Conservation (phyloP, 2,797 vertebrate species). For the Neopelma chrysocephalum region DNA sequence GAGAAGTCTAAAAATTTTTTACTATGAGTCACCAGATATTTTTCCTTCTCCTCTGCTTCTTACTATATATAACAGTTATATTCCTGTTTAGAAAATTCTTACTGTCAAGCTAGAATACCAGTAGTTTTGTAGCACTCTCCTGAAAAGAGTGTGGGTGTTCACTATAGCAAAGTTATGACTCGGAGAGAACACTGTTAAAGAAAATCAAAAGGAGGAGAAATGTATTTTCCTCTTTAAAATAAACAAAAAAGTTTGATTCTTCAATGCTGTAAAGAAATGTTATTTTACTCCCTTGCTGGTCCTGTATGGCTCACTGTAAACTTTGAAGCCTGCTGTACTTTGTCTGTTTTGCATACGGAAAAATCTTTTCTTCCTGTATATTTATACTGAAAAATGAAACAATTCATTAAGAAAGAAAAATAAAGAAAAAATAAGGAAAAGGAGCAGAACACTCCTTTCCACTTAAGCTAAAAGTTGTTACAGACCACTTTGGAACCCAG, state of each 20-base stretch:
- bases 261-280: neutral
- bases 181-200: neutral
- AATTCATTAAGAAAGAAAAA: slow-evolving; percentile 42
- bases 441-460: neutral
- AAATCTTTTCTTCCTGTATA: neutral
- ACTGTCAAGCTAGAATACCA: neutral
- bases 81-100: neutral
- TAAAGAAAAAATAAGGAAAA: neutral
- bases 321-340: neutral
- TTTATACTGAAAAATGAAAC: slow-evolving; percentile 31
- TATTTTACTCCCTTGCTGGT: neutral
- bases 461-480: neutral
- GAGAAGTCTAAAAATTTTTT: neutral
- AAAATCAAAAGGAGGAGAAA: slow-evolving; percentile 10
- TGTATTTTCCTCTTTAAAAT: neutral
- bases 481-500: neutral
- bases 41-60: neutral
- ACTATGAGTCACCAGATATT: neutral
- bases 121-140: neutral
- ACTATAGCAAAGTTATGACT: neutral
- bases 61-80: neutral
- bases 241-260: neutral
- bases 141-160: neutral
- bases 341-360: neutral
- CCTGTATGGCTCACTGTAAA: neutral